A percentile compares a stretch with the other conserved stretches of the same genome.
These are phyloP conservation scores for Sclerurus mexicanus DNA, from an alignment of 2,113 vertebrate genomes.

Conservation along the genomic window DNA sequence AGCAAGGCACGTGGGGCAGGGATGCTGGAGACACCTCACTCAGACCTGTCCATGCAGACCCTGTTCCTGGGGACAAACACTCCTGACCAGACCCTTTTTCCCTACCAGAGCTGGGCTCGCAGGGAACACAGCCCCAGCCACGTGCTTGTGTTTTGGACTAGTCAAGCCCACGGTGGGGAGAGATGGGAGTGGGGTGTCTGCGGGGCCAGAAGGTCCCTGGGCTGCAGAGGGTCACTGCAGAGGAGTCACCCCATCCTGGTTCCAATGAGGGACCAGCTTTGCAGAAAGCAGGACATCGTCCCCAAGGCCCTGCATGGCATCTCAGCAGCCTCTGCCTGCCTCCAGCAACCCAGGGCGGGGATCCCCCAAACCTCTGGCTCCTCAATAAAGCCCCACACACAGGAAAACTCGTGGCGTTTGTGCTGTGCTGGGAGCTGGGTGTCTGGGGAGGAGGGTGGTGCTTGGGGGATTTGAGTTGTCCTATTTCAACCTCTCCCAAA, in stretches of 20 bases:
- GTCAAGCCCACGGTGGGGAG: background rate
- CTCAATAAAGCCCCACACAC: background rate
- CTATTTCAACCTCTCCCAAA: background rate
- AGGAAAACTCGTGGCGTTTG: background rate
- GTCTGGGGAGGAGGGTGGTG: background rate
- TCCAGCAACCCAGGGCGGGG: accelerated
- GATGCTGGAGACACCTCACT: accelerated
- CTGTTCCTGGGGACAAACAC: background rate
- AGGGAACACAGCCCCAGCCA: background rate
- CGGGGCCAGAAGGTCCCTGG: background rate
- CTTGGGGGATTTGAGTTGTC: background rate
- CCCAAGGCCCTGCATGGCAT: accelerated
- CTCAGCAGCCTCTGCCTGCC: background rate
- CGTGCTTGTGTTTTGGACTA: accelerated
- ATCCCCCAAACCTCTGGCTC: background rate
- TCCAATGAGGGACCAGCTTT: background rate
- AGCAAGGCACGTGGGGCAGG: accelerated
- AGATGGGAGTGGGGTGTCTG: no score
- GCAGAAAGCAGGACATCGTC: background rate
- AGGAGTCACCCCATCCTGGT: background rate
- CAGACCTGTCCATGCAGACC: accelerated
- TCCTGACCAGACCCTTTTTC: background rate
- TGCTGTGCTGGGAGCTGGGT: background rate
- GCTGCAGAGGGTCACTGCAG: background rate
- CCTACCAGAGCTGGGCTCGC: accelerated